A percentile compares a stretch with the other conserved stretches of the same genome.
Evolutionary conservation across 1,140 invertebrate genomes (phyloP).

Genomic region (Tenebrio molitor): DNA sequence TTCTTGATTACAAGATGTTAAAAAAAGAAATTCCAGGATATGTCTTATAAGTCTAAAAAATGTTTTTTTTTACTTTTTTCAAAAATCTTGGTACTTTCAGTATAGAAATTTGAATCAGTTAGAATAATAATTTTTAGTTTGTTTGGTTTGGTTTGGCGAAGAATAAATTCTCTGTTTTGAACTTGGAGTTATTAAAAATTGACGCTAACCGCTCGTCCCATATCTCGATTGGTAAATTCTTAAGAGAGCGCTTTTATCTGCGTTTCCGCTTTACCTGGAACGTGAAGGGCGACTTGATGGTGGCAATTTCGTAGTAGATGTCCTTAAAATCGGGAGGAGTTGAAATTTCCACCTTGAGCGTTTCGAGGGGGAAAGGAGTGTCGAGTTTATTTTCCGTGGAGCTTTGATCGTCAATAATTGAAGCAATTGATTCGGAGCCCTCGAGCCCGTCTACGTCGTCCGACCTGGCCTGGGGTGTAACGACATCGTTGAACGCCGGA

Average conservation of each 20-base stretch:
- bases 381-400: slow-evolving; percentile 73
- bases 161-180: no score
- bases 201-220: no score
- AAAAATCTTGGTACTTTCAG: no score
- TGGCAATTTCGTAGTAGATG: slow-evolving; percentile 89
- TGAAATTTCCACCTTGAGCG: slow-evolving; percentile 87
- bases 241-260: neutral
- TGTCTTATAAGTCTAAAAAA: no score
- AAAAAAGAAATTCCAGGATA: no score
- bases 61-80: no score
- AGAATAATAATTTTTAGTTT: no score
- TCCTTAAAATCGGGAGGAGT: slow-evolving; percentile 87
- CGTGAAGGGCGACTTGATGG: slow-evolving; percentile 89
- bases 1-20: no score
- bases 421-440: slow-evolving; percentile 75
- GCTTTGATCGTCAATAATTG: slow-evolving; percentile 73
- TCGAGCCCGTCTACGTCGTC: slow-evolving; percentile 77
- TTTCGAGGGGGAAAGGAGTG: slow-evolving; percentile 77
- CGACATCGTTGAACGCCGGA: slow-evolving; percentile 59
- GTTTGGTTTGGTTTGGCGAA: no score
- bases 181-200: no score
- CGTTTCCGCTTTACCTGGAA: slow-evolving; percentile 78
- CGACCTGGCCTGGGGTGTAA: slow-evolving; percentile 61
- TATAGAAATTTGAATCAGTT: no score
- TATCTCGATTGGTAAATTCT: no score